Percentiles rank a stretch among this genome's conserved stretches.
These are phyloP conservation scores for Drosophila colorata DNA, from an alignment of 2,888 invertebrate genomes.

Conservation along the genomic window DNA sequence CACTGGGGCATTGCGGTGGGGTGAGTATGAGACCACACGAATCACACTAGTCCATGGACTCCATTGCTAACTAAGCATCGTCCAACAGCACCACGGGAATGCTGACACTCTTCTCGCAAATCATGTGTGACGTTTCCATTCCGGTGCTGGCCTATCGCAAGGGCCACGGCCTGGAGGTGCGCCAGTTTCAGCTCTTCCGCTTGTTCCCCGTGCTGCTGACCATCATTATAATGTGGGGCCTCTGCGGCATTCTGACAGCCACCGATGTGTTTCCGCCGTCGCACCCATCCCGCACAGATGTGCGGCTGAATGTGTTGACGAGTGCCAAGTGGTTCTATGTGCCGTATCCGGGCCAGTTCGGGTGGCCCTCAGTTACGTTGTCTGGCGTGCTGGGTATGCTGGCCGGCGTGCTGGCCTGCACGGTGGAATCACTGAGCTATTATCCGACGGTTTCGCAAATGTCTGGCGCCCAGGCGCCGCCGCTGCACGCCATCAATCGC, in stretches of 20 bases:
- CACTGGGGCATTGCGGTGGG: conserved; percentile 94
- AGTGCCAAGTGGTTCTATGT: conserved; percentile 92
- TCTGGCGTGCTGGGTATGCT: conserved; percentile 91
- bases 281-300: conserved; percentile 91
- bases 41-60: too few species aligned
- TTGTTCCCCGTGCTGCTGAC: conserved; percentile 92
- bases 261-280: conserved; percentile 88
- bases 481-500: conserved; percentile 94
- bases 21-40: conserved; percentile 87
- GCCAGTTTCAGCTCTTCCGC: conserved; percentile 90
- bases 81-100: conserved; percentile 88
- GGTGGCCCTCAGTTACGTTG: conserved; percentile 89
- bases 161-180: conserved; percentile 86
- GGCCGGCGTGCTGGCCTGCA: conserved; percentile 92
- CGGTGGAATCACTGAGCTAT: conserved; percentile 94
- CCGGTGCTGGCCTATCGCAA: conserved; percentile 88
- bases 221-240: conserved; percentile 91
- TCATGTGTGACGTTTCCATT: conserved; percentile 88
- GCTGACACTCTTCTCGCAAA: conserved; percentile 92
- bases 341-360: conserved; percentile 94
- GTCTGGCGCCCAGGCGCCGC: conserved; percentile 93
- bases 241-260: conserved; percentile 90
- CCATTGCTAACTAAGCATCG: background rate
- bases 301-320: conserved; percentile 89
- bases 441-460: conserved; percentile 95